A percentile compares a stretch with the other conserved stretches of the same genome.
These are phyloP conservation scores for Meda fulgida DNA, from an alignment of 2,797 vertebrate genomes.

Conservation along the genomic window DNA sequence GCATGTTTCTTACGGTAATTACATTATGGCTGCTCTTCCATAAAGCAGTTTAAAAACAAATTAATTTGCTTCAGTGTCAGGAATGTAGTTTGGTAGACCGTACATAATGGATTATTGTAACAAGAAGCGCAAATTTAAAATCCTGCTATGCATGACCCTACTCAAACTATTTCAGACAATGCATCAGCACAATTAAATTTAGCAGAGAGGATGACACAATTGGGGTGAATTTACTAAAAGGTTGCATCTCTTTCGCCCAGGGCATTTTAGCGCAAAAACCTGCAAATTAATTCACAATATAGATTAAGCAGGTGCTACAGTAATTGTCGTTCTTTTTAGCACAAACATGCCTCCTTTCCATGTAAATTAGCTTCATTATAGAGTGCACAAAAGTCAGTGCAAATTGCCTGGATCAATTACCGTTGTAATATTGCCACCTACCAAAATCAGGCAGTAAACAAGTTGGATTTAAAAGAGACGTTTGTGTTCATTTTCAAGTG, in stretches of 20 bases:
- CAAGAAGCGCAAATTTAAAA: slow-evolving; percentile 3
- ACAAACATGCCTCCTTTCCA: neutral
- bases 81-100: slow-evolving; percentile 27
- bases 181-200: slow-evolving; percentile 9
- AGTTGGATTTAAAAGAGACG: slow-evolving; percentile 9
- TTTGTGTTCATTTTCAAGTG: slow-evolving; percentile 30
- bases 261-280: neutral
- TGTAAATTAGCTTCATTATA: slow-evolving; percentile 9
- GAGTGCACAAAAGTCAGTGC: neutral
- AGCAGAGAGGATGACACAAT: neutral
- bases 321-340: neutral
- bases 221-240: neutral
- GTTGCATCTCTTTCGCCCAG: neutral
- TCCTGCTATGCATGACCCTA: neutral
- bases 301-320: neutral
- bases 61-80: slow-evolving; percentile 35
- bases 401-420: slow-evolving; percentile 28
- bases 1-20: slow-evolving; percentile 77
- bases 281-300: neutral
- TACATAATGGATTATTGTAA: slow-evolving; percentile 25
- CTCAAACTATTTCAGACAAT: slow-evolving; percentile 16
- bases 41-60: slow-evolving; percentile 72
- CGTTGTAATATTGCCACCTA: neutral
- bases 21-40: slow-evolving; percentile 73
- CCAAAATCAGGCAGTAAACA: neutral